Evolutionary conservation across 2,888 invertebrate species (phyloP), one percentile per base, ranked within the genome.

Genomic region (Baronia brevicornis): DNA sequence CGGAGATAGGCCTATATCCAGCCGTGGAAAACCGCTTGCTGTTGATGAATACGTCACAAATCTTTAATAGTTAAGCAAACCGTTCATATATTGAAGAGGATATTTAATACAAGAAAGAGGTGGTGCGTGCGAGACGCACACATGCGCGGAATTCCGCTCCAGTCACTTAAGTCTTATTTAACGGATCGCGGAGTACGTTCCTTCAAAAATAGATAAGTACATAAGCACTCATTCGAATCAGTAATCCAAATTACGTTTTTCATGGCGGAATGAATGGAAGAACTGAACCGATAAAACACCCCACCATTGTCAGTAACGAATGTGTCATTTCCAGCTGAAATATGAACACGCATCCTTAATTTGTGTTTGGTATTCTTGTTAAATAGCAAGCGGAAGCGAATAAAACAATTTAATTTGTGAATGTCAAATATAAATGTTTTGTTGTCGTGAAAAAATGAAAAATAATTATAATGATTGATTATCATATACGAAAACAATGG

Each of bases 191-290:
- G 66, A 62, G 51, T 71, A 60, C 66, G 66, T 70, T 71, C 64
- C 63, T 69, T 75, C 69, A 68, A 73, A 75, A 69, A 74, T 70
- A 41, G 37, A 24, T 24, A 25, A 19, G 27, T 28, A 36, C 22
- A 47, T 50, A 71, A 72, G 64, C 71, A 55, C 64, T 73, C 72
- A 69, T 68, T 68, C 68, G 66, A 65, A 59, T 57, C 64, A 61
- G 61, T 70, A 70, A 66, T 78, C 74, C 66, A 74, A 75, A 79
- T 80, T 78, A 73, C 77, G 72, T 77, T 72, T 71, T 77, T 69
- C 69, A 71, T 69, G 67, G 69, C 59, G 57, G 66, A 67, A 61
- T 78, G 75, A 77, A 72, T 72, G 68, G 62, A 60, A 55, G 72
- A 74, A 75, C 66, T 70, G 77, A 71, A 73, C 70, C 73, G 75